These are phyloP conservation scores for Drosophila ficusphila DNA, from an alignment of 1,140 invertebrate species.

Conservation along the genomic window DNA sequence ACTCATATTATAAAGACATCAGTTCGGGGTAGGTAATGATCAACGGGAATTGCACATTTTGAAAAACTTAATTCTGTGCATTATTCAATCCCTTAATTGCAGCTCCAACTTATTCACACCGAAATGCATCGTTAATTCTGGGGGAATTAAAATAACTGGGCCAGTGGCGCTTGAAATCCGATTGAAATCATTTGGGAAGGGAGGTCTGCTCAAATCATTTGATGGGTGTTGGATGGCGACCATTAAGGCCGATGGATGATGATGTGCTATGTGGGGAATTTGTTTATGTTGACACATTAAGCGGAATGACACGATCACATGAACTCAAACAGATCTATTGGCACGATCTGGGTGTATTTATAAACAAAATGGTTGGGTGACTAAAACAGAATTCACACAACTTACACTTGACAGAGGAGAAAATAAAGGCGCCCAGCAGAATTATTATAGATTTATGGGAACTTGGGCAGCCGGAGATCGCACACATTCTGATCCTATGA, in stretches of 20 bases:
- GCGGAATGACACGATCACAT: constrained; percentile 34
- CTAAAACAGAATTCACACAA: constrained; percentile 12
- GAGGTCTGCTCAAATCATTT: constrained; percentile 21
- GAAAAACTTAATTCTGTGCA: neutral
- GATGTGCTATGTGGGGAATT: constrained; percentile 21
- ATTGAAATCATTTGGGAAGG: constrained; percentile 33
- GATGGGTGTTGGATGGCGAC: constrained; percentile 37
- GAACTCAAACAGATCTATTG: constrained; percentile 36
- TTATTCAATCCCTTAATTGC: constrained; percentile 14
- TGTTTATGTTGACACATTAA: constrained; percentile 60
- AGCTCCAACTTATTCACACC: constrained; percentile 31
- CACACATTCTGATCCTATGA: constrained; percentile 30
- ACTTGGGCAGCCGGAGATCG: neutral
- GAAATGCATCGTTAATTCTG: constrained; percentile 61
- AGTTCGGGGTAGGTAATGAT: neutral
- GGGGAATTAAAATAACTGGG: constrained; percentile 77
- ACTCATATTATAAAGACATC: constrained; percentile 1
- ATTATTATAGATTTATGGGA: neutral
- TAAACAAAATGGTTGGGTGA: neutral
- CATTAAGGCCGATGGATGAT: constrained; percentile 13
- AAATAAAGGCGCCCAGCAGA: neutral
- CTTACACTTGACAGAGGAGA: constrained; percentile 14
- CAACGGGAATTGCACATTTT: constrained; percentile 10
- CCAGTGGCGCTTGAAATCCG: constrained; percentile 69
- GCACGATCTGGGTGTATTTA: constrained; percentile 30